A percentile compares a stretch with the other conserved stretches of the same genome.
Evolutionary conservation across 2,888 invertebrate species (phyloP).

Genomic region (Amblyteles armatorius): DNA sequence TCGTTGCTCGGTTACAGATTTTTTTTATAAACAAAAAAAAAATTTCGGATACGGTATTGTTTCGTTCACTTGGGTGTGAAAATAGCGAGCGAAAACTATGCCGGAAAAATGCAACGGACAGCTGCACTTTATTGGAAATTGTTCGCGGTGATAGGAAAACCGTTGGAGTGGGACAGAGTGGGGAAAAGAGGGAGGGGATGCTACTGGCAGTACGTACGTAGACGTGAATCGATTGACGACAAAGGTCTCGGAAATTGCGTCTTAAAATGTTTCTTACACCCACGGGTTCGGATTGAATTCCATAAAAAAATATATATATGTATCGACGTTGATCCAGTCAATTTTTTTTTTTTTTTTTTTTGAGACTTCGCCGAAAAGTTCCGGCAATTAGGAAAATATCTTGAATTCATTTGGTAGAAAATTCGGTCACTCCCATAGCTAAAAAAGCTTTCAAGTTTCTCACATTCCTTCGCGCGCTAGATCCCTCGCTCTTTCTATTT

Average conservation of each 20-base stretch:
- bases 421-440: neutral
- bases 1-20: neutral
- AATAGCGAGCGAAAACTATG: slow-evolving; percentile 10
- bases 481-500: neutral
- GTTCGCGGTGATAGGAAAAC: slow-evolving; percentile 70
- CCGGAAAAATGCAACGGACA: slow-evolving; percentile 59
- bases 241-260: slow-evolving; percentile 79
- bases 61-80: slow-evolving; percentile 4
- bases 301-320: neutral
- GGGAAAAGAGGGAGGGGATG: slow-evolving; percentile 33
- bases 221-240: slow-evolving; percentile 79
- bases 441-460: slow-evolving; percentile 8
- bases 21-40: neutral
- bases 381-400: neutral
- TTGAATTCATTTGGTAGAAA: neutral
- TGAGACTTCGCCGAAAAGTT: slow-evolving; percentile 1
- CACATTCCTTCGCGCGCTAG: neutral
- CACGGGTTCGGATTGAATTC: slow-evolving; percentile 4
- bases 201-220: slow-evolving; percentile 66
- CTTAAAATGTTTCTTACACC: slow-evolving; percentile 74
- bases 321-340: slow-evolving; percentile 9
- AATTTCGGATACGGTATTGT: neutral
- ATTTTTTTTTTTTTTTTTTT: neutral
- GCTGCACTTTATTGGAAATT: slow-evolving; percentile 80
- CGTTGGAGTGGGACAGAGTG: slow-evolving; percentile 44